Evolutionary conservation across 1,140 invertebrate species (phyloP).

Genomic region (Odontomachus brunneus): DNA sequence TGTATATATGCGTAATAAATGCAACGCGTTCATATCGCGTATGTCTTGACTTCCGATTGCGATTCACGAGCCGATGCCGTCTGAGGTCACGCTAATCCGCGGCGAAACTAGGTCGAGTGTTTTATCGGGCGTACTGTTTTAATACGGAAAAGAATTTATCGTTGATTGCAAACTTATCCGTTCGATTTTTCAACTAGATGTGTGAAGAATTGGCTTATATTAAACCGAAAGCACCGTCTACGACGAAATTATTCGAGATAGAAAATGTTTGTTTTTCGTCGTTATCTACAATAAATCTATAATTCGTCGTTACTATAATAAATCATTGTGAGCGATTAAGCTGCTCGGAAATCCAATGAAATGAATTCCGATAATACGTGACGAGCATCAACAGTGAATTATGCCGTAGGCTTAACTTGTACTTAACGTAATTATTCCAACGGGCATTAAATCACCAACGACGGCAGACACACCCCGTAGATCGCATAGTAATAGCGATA

Average conservation of each 20-base stretch:
- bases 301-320: too few relatives aligned
- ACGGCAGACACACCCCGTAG: background rate
- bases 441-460: constrained; percentile 3
- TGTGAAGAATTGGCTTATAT: background rate
- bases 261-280: background rate
- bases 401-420: background rate
- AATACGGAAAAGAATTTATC: constrained; percentile 32
- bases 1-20: background rate
- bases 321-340: background rate
- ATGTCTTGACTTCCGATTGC: constrained; percentile 43
- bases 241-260: background rate
- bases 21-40: background rate
- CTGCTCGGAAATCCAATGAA: constrained; percentile 17
- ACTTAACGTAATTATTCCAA: constrained; percentile 44
- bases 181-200: background rate
- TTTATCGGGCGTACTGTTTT: constrained; percentile 43
- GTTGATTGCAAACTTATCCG: background rate
- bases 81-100: constrained; percentile 40
- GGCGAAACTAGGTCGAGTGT: constrained; percentile 58
- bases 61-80: constrained; percentile 26
- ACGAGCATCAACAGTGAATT: constrained; percentile 28
- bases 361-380: background rate
- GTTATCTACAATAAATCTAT: too few relatives aligned
- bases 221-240: background rate
- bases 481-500: constrained; percentile 34